These are phyloP conservation scores for Ligdia adustata DNA, from an alignment of 2,888 invertebrate species.

Conservation along the genomic window DNA sequence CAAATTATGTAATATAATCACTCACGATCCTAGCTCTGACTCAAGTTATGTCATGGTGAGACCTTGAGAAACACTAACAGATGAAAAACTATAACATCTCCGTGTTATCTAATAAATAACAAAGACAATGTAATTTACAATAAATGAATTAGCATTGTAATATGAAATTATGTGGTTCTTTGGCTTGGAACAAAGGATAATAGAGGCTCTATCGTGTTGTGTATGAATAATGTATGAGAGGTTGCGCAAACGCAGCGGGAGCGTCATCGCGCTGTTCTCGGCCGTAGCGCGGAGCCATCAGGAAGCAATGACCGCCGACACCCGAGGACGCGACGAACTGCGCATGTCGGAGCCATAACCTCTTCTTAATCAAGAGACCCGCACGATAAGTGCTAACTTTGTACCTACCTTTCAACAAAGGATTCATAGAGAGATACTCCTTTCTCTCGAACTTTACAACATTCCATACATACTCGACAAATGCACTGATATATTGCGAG, in stretches of 20 bases:
- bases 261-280: slow-evolving; percentile 31
- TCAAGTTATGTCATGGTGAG: slow-evolving; percentile 5
- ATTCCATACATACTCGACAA: no score
- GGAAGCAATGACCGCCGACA: slow-evolving; percentile 75
- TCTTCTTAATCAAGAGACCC: slow-evolving; percentile 16
- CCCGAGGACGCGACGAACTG: slow-evolving; percentile 47
- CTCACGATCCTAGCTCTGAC: background rate
- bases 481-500: no score
- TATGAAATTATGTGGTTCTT: slow-evolving; percentile 46
- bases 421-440: background rate
- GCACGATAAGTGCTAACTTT: slow-evolving; percentile 21
- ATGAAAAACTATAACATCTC: slow-evolving; percentile 30
- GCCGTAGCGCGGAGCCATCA: slow-evolving; percentile 47
- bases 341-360: slow-evolving; percentile 19
- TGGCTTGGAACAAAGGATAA: slow-evolving; percentile 65
- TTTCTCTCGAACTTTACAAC: no score
- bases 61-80: slow-evolving; percentile 19
- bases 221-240: slow-evolving; percentile 65
- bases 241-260: slow-evolving; percentile 60
- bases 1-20: slow-evolving; percentile 1
- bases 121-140: slow-evolving; percentile 38
- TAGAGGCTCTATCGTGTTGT: slow-evolving; percentile 48
- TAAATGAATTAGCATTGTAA: slow-evolving; percentile 50
- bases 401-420: background rate
- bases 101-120: slow-evolving; percentile 38